phyloP scores from a whole-genome alignment of 2,888 invertebrate genomes.

The Flexamia atlantica region DNA sequence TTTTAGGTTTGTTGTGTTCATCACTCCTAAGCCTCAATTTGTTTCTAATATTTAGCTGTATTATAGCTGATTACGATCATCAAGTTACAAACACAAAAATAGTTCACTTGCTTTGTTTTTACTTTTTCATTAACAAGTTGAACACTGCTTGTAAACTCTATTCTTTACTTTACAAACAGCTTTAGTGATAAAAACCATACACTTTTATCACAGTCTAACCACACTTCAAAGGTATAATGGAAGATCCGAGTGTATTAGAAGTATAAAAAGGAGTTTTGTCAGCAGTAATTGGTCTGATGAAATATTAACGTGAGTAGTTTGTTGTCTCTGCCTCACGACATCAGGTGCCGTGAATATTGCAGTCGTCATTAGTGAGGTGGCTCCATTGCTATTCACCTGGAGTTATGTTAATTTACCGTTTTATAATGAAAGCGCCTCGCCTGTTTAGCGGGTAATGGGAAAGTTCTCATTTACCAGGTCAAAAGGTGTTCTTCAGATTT shows the following conservation, averaged over 20 bases:
- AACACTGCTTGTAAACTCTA: too few species aligned
- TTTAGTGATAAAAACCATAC: too few species aligned
- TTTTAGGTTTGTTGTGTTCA: too few species aligned
- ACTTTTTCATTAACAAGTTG: too few species aligned
- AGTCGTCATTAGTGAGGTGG: conserved; percentile 48
- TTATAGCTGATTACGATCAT: too few species aligned
- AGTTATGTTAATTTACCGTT: conserved; percentile 50
- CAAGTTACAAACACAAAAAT: too few species aligned
- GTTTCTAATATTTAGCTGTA: too few species aligned
- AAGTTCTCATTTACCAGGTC: conserved; percentile 43
- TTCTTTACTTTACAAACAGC: too few species aligned
- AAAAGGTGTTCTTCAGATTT: conserved; percentile 37
- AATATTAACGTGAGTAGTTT: conserved; percentile 10
- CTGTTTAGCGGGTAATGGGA: conserved; percentile 13
- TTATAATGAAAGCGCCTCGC: conserved; percentile 34
- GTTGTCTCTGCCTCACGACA: conserved; percentile 22
- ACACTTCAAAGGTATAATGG: background rate
- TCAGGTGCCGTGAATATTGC: conserved; percentile 39
- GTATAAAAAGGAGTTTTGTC: conserved; percentile 46
- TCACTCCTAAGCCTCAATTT: too few species aligned
- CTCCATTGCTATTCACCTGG: conserved; percentile 51
- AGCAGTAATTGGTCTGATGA: conserved; percentile 48
- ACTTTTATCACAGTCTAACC: background rate
- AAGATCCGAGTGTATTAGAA: conserved; percentile 28
- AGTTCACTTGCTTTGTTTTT: too few species aligned